Evolutionary conservation across 2,797 vertebrate genomes (phyloP), one percentile per base, ranked within the genome.

Genomic region (Karalla daura): DNA sequence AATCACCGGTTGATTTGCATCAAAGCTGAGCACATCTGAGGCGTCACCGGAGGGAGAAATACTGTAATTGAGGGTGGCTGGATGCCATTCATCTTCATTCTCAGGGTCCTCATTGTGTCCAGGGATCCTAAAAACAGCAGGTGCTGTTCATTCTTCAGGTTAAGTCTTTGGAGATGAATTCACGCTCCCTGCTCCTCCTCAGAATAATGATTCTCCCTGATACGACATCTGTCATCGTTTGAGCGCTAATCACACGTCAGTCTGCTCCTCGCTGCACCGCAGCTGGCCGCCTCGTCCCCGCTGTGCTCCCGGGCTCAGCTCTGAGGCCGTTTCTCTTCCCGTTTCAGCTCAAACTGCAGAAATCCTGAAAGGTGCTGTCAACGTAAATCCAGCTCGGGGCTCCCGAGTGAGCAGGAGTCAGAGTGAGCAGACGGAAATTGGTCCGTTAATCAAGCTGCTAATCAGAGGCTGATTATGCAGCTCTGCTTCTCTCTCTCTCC

Each of bases 381-480:
- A 15, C 37, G 7, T 28, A 5, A 35, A n/a, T 11, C 23, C 28
- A 63, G 17, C 12, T 55, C 3, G 20, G 12, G 32, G 39, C 25
- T 41, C 11, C 33, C 54, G 40, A 59, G 25, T 33, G 2, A 18
- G 46, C 25, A 15, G 6, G 5, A 20, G 50, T 45, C 17, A 27
- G 49, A 53, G 45, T 12, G 14, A 45, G 17, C 32, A 40, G 14
- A 41, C 24, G 15, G 14, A 15, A 63, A 27, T 21, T 1, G 4
- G 14, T 17, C 36, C n/a, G 23, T 61, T 70, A 74, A 54, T 63
- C 45, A 63, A 23, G 46, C 25, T 21, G 32, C 44, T 58, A 5
- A 76, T 79, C 67, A 70, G n/a, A n/a, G 59, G 33, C 72, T 45
- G 66, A 70, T 71, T 72, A 27, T 52, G 5, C 50, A 35, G 46